Base-by-base conservation (phyloP, 2,888 invertebrate genomes). In the Imbricaverruca yamaguchii region DNA sequence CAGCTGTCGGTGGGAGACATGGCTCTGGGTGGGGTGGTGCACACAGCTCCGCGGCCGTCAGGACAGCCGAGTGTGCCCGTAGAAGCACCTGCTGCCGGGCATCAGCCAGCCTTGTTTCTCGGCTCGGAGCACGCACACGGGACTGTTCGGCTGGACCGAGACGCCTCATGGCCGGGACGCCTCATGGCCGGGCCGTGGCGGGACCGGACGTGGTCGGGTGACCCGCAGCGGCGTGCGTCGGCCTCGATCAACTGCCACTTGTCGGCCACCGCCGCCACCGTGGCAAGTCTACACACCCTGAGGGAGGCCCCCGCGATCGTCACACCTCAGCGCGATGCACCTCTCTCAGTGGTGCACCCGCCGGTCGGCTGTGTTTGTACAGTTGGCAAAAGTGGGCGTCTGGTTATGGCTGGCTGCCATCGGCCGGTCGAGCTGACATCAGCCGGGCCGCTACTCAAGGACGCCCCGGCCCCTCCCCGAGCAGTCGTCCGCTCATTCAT, bases 381-480 rank as follows among this genome's bases (percentile, higher is more conserved):
- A 67, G 65, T 9, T 23, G 23, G 65, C 61, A 7, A 18, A 18
- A 7, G 13, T 18, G 61, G 61, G 15, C 61, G 65, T 39, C 39
- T 23, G 39, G 69, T 25, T 23, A 67, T 11, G 4, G 67, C 67
- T 67, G 67, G 23, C 67, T 10, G n/a, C 67, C 23, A 23, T 13
- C 69, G 39, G 18, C 0, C 61, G 61, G 61, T 15, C 39, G 69
- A 10, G 69, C 69, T 69, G 69, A 69, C 69, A 69, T 69, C 69
- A 69, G 15, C 69, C 69, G 39, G 39, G 23, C 67, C 23, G 67
- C 69, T 39, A 69, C 69, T 69, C 69, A 69, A 69, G 69, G 69
- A 23, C 69, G 69, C 69, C 7, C 13, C 25, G 11, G 25, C 67
- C 67, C 67, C 67, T 57, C 57, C 57, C 57, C 12, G 0, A 11